Base-by-base conservation (phyloP, 2,888 invertebrate species). In the Hofmannophila pseudospretella region DNA sequence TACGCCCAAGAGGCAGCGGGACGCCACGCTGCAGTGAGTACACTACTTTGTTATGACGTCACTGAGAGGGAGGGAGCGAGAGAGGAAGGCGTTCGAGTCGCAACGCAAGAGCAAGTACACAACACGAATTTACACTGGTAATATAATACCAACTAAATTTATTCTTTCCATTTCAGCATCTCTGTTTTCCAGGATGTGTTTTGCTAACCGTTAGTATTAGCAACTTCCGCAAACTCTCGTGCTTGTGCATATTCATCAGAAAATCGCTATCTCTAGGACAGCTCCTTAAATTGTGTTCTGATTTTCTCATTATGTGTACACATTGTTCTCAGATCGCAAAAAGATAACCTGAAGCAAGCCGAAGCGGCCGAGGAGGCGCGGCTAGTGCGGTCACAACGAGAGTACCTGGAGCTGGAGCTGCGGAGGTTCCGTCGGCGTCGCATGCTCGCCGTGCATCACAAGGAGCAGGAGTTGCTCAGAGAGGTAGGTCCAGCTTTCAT, bases 21-120 rank as follows among this genome's bases (percentile, higher is more conserved):
- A 96, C 71, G 94, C 96, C 46, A 96, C 96, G 40, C 87, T 96
- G 67, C 96, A 96, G 91, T 93, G 51, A 82, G 89, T 82, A 40
- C 1, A n/a, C n/a, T n/a, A n/a, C n/a, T n/a, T n/a, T n/a, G n/a
- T n/a, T n/a, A n/a, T n/a, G 96, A 97, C 70, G 97, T 98, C 58
- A 91, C 93, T 28, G 86, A 92, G 54, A 90, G 95, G 54, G 98
- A 99, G 67, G 97, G n/a, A 98, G 51, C 92, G 93, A 51, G 98
- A 99, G 68, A 90, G 96, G 48, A 98, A 98, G 58, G 93, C 93
- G 45, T 96, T 97, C 74, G 95, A 95, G 71, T 89, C 94, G 54
- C 95, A 96, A 71, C 96, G 97, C 85, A 97, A 98, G 88, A 95
- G 96, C 77, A 98, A 99, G 84, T 99, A 99, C 88, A 95, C n/a